A percentile compares a stretch with the other conserved stretches of the same genome.
Evolutionary conservation across 1,140 invertebrate genomes (phyloP).

Genomic region (Tenebrio molitor): DNA sequence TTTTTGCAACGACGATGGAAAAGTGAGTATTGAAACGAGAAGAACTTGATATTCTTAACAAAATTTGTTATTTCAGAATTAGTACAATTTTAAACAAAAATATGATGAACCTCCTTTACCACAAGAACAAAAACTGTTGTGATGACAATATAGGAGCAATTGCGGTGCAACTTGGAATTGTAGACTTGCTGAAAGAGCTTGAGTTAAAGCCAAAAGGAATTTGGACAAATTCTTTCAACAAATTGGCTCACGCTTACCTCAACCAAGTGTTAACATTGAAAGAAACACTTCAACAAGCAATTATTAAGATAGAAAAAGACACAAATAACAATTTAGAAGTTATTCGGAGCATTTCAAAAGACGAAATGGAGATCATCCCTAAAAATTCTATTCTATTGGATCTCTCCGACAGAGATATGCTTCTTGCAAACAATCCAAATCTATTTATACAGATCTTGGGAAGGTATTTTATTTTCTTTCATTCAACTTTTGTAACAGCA

Average conservation of each 20-base stretch:
- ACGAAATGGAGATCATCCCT: neutral
- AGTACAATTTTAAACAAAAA: neutral
- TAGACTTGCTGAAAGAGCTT: conserved; percentile 77
- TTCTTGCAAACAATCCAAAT: neutral
- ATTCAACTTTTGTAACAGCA: neutral
- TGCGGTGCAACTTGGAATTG: conserved; percentile 83
- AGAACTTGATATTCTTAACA: too few relatives aligned
- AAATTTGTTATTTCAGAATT: too few relatives aligned
- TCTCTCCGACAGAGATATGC: neutral
- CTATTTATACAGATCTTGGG: conserved; percentile 10
- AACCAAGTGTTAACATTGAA: conserved; percentile 86
- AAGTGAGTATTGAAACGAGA: too few relatives aligned
- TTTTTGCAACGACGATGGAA: too few relatives aligned
- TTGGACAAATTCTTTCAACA: conserved; percentile 85
- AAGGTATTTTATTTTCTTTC: too few relatives aligned
- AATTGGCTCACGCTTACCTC: conserved; percentile 86
- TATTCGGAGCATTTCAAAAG: neutral
- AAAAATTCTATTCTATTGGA: conserved; percentile 1
- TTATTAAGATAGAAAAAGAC: too few relatives aligned
- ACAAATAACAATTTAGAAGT: conserved; percentile 1
- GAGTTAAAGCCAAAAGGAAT: conserved; percentile 81
- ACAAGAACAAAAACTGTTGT: neutral
- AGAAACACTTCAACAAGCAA: conserved; percentile 73
- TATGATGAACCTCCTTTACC: neutral
- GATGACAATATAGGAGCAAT: conserved; percentile 73